Percentiles rank a stretch among this genome's conserved stretches.
Evolutionary conservation across 2,888 invertebrate genomes (phyloP).

Genomic region (Brachypalpus laphriformis): DNA sequence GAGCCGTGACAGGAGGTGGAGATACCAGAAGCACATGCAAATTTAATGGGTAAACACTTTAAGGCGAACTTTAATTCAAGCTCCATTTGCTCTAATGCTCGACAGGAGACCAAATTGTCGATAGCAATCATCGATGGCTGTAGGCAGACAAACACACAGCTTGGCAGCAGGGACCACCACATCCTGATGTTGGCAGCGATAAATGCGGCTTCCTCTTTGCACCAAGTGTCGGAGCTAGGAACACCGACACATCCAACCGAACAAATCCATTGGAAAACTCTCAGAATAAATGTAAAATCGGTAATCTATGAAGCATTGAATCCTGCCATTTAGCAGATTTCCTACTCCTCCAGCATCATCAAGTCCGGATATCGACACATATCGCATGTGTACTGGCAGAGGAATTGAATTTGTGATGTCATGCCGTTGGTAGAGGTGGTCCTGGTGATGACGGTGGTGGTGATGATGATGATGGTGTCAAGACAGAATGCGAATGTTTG

Average conservation of each 20-base stretch:
- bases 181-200: conserved; percentile 72
- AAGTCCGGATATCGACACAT: conserved; percentile 72
- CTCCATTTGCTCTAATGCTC: conserved; percentile 58
- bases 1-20: not conserved
- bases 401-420: conserved; percentile 66
- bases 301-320: conserved; percentile 74
- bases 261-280: conserved; percentile 71
- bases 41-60: conserved; percentile 61
- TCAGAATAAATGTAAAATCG: conserved; percentile 72
- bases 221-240: conserved; percentile 57
- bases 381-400: conserved; percentile 27
- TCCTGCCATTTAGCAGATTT: conserved; percentile 74
- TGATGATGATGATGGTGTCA: conserved; percentile 70
- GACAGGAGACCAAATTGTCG: conserved; percentile 52
- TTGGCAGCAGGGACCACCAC: conserved; percentile 51
- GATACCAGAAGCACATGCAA: conserved; percentile 41
- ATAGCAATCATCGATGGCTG: conserved; percentile 69
- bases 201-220: conserved; percentile 71
- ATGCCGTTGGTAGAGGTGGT: conserved; percentile 13
- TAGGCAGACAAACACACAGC: conserved; percentile 60
- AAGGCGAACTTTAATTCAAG: conserved; percentile 64
- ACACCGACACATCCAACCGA: conserved; percentile 37
- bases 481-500: conserved; percentile 73
- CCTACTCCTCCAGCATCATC: conserved; percentile 43
- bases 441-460: conserved; percentile 8